Percentiles rank a stretch among this genome's conserved stretches.
These are phyloP conservation scores for Tubulanus polymorphus DNA, from an alignment of 2,888 invertebrate genomes.

Conservation along the genomic window DNA sequence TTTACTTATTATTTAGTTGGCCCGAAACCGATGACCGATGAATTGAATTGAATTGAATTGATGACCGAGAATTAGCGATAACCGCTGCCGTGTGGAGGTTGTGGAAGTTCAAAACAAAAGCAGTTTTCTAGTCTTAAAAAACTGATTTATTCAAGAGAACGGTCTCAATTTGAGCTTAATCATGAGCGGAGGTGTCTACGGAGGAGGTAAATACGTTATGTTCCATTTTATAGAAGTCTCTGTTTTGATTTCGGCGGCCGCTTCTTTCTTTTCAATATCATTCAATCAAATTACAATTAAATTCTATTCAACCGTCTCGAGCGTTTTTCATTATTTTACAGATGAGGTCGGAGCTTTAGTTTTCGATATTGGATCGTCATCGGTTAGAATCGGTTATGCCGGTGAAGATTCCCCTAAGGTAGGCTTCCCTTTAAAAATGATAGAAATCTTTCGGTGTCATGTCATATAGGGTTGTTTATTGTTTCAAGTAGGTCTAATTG, in stretches of 20 bases:
- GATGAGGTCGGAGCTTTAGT: slow-evolving; percentile 99
- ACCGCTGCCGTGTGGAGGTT: too few species aligned
- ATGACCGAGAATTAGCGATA: too few species aligned
- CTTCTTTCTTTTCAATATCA: not conserved
- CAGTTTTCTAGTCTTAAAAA: too few species aligned
- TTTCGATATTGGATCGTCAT: slow-evolving; percentile 92
- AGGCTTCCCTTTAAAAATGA: too few species aligned
- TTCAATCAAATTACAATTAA: not conserved
- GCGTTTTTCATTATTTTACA: too few species aligned
- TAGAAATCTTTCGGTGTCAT: too few species aligned
- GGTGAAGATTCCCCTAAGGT: slow-evolving; percentile 97
- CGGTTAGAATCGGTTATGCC: slow-evolving; percentile 86
- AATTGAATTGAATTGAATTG: too few species aligned
- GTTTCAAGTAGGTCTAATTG: too few species aligned
- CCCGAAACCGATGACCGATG: too few species aligned
- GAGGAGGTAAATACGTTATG: slow-evolving; percentile 23
- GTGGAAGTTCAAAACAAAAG: too few species aligned
- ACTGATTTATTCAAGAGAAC: too few species aligned
- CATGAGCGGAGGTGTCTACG: slow-evolving; percentile 36
- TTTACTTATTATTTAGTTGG: too few species aligned
- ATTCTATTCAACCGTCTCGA: slow-evolving; percentile 1
- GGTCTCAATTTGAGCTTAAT: not conserved
- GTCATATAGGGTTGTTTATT: not conserved
- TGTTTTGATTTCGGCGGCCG: not conserved
- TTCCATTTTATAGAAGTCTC: not conserved